phyloP scores from a whole-genome alignment of 2,888 invertebrate genomes.

The Sminthurinus aureus region DNA sequence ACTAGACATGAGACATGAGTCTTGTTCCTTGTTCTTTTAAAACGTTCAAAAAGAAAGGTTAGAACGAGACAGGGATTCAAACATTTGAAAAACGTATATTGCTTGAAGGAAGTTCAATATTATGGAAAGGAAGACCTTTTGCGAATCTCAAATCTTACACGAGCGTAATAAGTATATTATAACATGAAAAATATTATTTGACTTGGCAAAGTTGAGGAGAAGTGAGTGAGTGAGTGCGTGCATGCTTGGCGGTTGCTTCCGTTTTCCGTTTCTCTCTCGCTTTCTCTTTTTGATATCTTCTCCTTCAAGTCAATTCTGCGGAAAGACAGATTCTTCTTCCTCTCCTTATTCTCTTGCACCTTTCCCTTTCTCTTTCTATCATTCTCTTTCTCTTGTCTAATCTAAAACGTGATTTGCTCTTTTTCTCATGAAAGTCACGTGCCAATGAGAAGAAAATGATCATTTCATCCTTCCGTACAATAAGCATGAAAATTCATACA shows the following conservation, averaged over 20 bases:
- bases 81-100: background rate
- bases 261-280: background rate
- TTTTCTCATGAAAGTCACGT: conserved; percentile 12
- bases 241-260: background rate
- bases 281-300: background rate
- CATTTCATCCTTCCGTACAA: background rate
- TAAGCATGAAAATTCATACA: background rate
- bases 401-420: conserved; percentile 1
- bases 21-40: background rate
- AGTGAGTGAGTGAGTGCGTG: background rate
- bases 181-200: background rate
- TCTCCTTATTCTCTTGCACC: background rate
- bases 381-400: background rate
- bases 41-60: no score
- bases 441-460: background rate
- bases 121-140: background rate
- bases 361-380: background rate
- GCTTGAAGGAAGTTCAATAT: background rate
- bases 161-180: no score
- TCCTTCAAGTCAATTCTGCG: background rate
- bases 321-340: background rate
- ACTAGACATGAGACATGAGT: background rate
- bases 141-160: background rate
- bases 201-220: background rate
- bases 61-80: no score